Base-by-base conservation (phyloP, 2,797 vertebrate genomes). In the Brachyalestes nurse region DNA sequence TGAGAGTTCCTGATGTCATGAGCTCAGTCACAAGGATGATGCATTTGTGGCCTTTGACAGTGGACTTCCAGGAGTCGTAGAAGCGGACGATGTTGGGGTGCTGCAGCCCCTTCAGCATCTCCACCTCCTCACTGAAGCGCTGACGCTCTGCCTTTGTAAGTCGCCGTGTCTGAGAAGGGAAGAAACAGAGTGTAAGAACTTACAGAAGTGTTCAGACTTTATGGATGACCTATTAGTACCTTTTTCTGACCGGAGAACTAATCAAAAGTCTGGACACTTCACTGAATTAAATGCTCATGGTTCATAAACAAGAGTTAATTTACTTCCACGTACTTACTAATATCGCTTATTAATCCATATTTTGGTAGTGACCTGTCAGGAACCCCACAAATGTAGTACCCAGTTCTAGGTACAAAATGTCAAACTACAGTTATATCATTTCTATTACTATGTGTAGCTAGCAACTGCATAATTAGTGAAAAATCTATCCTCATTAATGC, bases 41-140 rank as follows among this genome's bases (percentile, higher is more conserved):
- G 92, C 95, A 96, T 88, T 96, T 95, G 84, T 96, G 94, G 0
- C 96, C 96, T 87, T 93, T 94, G 92, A 93, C 88, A 0, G 91
- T 92, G 0, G 95, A 95, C 87, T 99, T 98, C 97, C 97, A 99
- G 17, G 96, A 98, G 90, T 98, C 97, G 0, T 96, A 97, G 93
- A 99, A 99, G 21, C 97, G 96, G 34, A 99, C 97, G 0, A 99
- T 99, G 93, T 99, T 98, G 1, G 97, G 97, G 80, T 99, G 97
- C 90, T 99, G 97, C 79, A 99, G 93, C 5, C 92, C 95, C 84
- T 99, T 99, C 83, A 99, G 93, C 96, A 99, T 99, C 90, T 97
- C 96, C 88, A 97, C 97, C 89, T 99, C 97, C 90, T 98, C 97
- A 0, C 92, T 95, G 92, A 99, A 98, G 2, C 97, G 90, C 90